These are phyloP conservation scores for Cephus pygmeus DNA, from an alignment of 2,888 invertebrate species.

Conservation along the genomic window DNA sequence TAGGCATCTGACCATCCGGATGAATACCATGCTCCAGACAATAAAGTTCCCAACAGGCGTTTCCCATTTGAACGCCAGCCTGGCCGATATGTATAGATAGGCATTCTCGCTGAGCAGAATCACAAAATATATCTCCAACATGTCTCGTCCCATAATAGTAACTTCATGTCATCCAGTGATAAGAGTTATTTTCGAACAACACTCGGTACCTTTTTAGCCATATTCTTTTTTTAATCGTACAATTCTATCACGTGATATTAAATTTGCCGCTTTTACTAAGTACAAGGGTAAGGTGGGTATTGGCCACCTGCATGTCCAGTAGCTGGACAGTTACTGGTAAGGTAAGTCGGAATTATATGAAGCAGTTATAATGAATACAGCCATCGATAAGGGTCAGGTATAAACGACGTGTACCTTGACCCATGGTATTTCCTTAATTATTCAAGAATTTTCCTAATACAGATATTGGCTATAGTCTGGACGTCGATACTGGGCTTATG, in stretches of 20 bases:
- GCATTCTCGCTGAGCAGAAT: constrained; percentile 78
- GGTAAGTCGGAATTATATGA: not conserved
- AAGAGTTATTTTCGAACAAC: not conserved
- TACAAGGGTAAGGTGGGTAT: not conserved
- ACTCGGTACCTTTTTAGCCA: constrained; percentile 41
- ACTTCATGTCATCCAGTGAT: not conserved
- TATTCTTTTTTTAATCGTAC: constrained; percentile 20
- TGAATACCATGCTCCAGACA: constrained; percentile 87
- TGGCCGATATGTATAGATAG: constrained; percentile 89
- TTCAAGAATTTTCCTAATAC: not conserved
- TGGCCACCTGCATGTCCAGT: not conserved
- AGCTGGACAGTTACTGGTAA: not conserved
- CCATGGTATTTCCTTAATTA: not conserved
- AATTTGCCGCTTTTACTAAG: not conserved
- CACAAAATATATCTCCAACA: constrained; percentile 1
- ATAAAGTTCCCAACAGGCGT: constrained; percentile 89
- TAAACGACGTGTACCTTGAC: not conserved
- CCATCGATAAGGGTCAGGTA: not conserved
- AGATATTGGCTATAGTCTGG: not conserved
- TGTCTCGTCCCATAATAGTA: not conserved
- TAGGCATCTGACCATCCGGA: constrained; percentile 89
- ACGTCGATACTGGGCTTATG: not conserved
- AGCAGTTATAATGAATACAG: not conserved
- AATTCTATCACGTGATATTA: not conserved
- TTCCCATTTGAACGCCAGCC: constrained; percentile 88